Conservation (phyloP, 2,888 invertebrate species). For the Drosophila gaucha region DNA sequence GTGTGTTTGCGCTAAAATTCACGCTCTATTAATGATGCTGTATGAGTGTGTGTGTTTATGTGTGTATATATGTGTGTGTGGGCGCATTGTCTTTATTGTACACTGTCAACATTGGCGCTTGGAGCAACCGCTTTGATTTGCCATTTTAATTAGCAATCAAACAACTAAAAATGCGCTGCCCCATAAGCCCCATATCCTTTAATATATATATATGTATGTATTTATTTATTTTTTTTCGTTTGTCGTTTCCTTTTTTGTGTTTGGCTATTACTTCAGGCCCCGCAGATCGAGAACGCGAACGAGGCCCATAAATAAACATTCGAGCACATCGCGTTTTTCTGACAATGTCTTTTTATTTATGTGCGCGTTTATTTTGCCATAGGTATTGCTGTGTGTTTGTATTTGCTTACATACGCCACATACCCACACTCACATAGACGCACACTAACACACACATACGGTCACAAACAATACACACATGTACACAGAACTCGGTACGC, state of each 20-base stretch:
- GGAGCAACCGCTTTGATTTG: constrained; percentile 65
- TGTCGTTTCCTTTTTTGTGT: constrained; percentile 7
- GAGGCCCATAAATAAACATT: constrained; percentile 58
- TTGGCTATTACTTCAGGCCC: constrained; percentile 41
- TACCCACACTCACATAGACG: constrained; percentile 13
- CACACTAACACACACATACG: constrained; percentile 13
- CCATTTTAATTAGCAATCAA: constrained; percentile 78
- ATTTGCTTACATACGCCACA: constrained; percentile 64
- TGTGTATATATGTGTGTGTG: constrained; percentile 11
- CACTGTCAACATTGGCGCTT: constrained; percentile 65
- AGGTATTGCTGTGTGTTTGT: constrained; percentile 56
- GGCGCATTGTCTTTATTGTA: constrained; percentile 39
- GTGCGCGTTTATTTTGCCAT: constrained; percentile 68
- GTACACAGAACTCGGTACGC: constrained; percentile 30
- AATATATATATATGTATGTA: not conserved
- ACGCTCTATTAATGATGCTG: constrained; percentile 78
- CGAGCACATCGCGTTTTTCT: constrained; percentile 64
- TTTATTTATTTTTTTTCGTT: constrained; percentile 10
- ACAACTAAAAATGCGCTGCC: constrained; percentile 50
- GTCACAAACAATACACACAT: not conserved
- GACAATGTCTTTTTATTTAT: constrained; percentile 71
- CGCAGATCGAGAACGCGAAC: constrained; percentile 33
- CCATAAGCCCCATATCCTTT: constrained; percentile 13
- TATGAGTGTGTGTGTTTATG: not conserved
- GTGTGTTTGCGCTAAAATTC: constrained; percentile 71